Base-by-base conservation (phyloP, 2,113 vertebrate genomes). In the Narcine bancroftii region DNA sequence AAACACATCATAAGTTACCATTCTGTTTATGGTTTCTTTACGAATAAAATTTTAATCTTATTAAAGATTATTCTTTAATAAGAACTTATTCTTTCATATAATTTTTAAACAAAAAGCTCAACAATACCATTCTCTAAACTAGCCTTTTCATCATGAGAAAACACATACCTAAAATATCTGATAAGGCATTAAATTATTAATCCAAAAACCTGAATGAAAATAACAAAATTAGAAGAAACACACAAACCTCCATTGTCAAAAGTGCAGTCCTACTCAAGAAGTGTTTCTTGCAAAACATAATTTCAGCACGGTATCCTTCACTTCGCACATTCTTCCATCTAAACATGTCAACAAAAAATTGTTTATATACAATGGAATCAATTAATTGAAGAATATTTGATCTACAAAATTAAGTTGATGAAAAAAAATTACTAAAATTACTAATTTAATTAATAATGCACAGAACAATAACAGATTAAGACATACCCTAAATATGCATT, bases 201-300 rank as follows among this genome's bases (percentile, higher is more conserved):
- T 11, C 50, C 92, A 93, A 94, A 93, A 47, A 92, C 65, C 75
- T 50, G 69, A 11, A 92, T 85, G 33, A 92, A 93, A 92, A 6
- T 63, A 29, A 93, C 71, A 93, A 9, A 89, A 56, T 66, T 89
- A 39, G n/a, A 92, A 29, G 93, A 60, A 29, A 19, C 42, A 47
- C 26, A 92, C n/a, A 93, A 95, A 99, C 98, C 97, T 99, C 97
- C 76, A 99, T 96, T 69, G 98, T 99, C 92, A 99, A 94, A 11
- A 99, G 95, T 60, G 99, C 96, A 0, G 98, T 98, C 71, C 97
- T 97, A 53, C 96, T 99, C 39, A 99, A 96, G 93, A 99, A 99
- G 94, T 98, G 95, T 92, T 96, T 97, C 94, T 97, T 96, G 93
- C 99, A 99, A 0, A 97, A 99, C 1, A 94, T 94, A 93, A 97